Percentiles rank a stretch among this genome's conserved stretches.
These are phyloP conservation scores for Drosophila mettleri DNA, from an alignment of 2,888 invertebrate species.

Conservation along the genomic window DNA sequence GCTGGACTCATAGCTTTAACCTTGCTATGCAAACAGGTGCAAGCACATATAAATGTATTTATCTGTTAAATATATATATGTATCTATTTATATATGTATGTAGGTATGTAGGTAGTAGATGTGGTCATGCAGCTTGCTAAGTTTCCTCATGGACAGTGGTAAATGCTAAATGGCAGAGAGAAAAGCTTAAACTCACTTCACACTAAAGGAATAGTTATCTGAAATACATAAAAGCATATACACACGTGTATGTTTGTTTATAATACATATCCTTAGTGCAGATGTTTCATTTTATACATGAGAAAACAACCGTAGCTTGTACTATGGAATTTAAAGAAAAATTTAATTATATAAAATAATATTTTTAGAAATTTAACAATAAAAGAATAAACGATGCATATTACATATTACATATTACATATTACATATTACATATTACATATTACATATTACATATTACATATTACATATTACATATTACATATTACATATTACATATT, in stretches of 20 bases:
- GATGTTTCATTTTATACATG: conserved; percentile 7
- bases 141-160: conserved; percentile 43
- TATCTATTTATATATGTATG: background rate
- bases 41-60: conserved; percentile 24
- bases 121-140: conserved; percentile 48
- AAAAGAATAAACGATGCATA: too few relatives aligned
- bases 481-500: too few relatives aligned
- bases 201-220: conserved; percentile 59
- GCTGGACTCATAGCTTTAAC: conserved; percentile 45
- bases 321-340: too few relatives aligned
- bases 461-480: too few relatives aligned
- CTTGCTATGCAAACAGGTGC: conserved; percentile 72
- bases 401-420: too few relatives aligned
- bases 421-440: too few relatives aligned
- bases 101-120: conserved; percentile 1
- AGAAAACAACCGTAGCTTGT: background rate
- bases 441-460: too few relatives aligned
- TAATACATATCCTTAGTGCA: conserved; percentile 24
- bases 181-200: conserved; percentile 68
- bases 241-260: conserved; percentile 54
- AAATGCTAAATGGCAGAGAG: conserved; percentile 24
- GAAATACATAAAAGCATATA: conserved; percentile 26
- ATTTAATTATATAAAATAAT: background rate
- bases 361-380: background rate
- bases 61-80: conserved; percentile 4